Evolutionary conservation across 2,113 vertebrate genomes (phyloP), one percentile per base, ranked within the genome.

Genomic region (Halcyon malimbica): DNA sequence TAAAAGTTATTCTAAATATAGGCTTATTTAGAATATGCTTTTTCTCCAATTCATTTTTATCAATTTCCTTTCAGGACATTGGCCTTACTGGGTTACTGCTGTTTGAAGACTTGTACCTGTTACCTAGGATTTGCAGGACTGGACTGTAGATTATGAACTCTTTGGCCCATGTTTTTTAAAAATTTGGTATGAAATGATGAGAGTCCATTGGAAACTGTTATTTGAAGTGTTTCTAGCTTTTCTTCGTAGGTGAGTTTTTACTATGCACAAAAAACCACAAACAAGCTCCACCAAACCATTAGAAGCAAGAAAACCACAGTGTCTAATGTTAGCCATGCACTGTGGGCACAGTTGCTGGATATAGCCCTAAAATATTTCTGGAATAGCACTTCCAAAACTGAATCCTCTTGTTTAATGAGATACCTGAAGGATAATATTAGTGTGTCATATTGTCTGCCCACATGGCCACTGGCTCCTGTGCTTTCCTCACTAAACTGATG

Each of bases 401-500:
- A 54, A 76, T 73, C 53, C 62, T 64, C 6, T 50, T 94, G 87
- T 94, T 93, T 44, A 73, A 56, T n/a, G 9, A 73, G 87, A 90
- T 94, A 94, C 63, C 86, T 90, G 68, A 56, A 75, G 56, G 56
- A 51, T 31, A 87, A 29, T 63, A 75, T 80, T 71, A 88, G 63
- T 77, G 57, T 79, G 71, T 96, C 93, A 89, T 69, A 89, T 5
- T 93, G 83, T 89, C 89, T 8, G 2, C 93, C 90, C 77, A 57
- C 88, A 92, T 12, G 85, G 86, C 75, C 4, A 37, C 91, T 77
- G 93, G 74, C 59, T 95, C 68, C 71, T 26, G 68, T 31, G 24
- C 81, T 93, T 81, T 37, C 75, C 95, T 56, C 77, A 51, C 78
- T 94, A 94, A 93, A 90, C 89, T 54, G 85, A 59, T 76, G 94